These are phyloP conservation scores for Athalia rosae DNA, from an alignment of 2,888 invertebrate genomes.

Conservation along the genomic window DNA sequence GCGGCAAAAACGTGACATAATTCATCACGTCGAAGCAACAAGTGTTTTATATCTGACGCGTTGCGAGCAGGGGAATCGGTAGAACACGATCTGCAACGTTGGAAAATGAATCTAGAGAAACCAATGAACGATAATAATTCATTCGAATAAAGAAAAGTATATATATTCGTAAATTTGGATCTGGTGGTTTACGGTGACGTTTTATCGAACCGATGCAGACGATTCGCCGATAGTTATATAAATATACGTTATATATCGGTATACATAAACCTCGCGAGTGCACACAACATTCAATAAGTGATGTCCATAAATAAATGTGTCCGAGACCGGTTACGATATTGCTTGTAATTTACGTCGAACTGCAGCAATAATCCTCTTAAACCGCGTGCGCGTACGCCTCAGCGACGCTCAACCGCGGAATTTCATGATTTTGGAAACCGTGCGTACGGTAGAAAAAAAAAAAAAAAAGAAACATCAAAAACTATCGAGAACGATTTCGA, in stretches of 20 bases:
- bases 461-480: neutral
- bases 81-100: neutral
- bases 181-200: neutral
- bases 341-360: constrained; percentile 63
- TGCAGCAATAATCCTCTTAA: constrained; percentile 36
- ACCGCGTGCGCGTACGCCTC: constrained; percentile 5
- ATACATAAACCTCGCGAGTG: constrained; percentile 42
- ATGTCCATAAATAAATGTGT: constrained; percentile 62
- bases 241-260: no score
- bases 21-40: constrained; percentile 2
- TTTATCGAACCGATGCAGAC: no score
- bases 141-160: neutral
- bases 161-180: neutral
- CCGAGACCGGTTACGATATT: constrained; percentile 62
- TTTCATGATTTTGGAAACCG: neutral
- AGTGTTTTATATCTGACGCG: neutral
- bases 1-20: neutral
- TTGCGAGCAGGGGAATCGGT: neutral
- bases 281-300: constrained; percentile 58
- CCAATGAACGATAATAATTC: neutral
- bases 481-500: no score
- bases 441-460: no score
- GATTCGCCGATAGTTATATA: no score
- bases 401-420: constrained; percentile 22
- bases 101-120: neutral